These are phyloP conservation scores for Iselma pallidipennis DNA, from an alignment of 2,888 invertebrate genomes.

Conservation along the genomic window DNA sequence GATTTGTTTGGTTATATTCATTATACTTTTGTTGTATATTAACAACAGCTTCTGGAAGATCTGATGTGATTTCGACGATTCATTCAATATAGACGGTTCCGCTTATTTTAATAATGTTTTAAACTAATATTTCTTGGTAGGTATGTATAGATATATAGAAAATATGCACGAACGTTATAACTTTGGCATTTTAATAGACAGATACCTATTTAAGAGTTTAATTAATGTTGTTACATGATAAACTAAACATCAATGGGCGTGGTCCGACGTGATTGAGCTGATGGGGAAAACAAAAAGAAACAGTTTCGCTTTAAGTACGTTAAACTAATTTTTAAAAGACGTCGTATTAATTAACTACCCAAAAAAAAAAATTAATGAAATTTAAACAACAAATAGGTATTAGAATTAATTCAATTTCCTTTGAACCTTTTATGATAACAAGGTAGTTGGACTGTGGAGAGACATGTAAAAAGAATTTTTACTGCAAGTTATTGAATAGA, in stretches of 20 bases:
- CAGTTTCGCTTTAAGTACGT: neutral
- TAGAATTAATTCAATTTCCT: no score
- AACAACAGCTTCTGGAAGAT: neutral
- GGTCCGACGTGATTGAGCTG: slow-evolving; percentile 42
- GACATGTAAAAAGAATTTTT: no score
- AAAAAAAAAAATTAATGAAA: neutral
- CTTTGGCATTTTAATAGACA: slow-evolving; percentile 49
- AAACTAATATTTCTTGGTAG: slow-evolving; percentile 17
- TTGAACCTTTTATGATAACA: no score
- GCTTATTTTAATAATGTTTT: slow-evolving; percentile 25
- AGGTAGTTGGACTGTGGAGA: no score
- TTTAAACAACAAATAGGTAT: neutral
- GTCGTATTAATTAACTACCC: neutral
- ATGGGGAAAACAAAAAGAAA: slow-evolving; percentile 27
- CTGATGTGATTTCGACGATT: no score
- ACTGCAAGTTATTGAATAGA: no score
- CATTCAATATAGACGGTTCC: slow-evolving; percentile 8
- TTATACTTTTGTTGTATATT: neutral
- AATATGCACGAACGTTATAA: slow-evolving; percentile 33
- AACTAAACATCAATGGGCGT: slow-evolving; percentile 48
- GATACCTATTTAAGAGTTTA: slow-evolving; percentile 51
- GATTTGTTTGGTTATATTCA: neutral
- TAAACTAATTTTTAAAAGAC: neutral
- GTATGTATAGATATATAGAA: slow-evolving; percentile 6
- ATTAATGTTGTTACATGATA: slow-evolving; percentile 51